Percentiles rank a stretch among this genome's conserved stretches.
Evolutionary conservation across 2,113 vertebrate species (phyloP).

Genomic region (Lycaon pictus): DNA sequence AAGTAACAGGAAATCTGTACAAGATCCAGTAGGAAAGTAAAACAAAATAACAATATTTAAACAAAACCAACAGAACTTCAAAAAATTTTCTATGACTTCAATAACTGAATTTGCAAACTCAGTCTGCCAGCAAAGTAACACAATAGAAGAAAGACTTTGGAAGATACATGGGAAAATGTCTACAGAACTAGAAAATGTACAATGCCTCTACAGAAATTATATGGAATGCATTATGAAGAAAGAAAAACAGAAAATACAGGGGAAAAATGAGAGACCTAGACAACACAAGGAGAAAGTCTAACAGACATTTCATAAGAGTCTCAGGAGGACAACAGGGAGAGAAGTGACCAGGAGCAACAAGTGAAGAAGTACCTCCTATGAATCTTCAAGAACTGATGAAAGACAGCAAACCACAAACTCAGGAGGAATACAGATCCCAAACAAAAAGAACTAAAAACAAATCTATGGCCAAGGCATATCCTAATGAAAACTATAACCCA

Average conservation of each 20-base stretch:
- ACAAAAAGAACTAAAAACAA: background rate
- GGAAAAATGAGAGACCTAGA: background rate
- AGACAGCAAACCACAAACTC: background rate
- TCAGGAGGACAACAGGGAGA: background rate
- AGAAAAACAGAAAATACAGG: background rate
- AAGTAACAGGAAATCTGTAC: background rate
- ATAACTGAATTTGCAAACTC: constrained; percentile 46
- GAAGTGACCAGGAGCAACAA: background rate
- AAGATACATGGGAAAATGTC: background rate
- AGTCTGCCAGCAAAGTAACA: constrained; percentile 10
- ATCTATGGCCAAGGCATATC: background rate
- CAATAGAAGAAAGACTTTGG: constrained; percentile 25
- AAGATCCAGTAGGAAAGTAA: background rate
- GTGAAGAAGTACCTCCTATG: background rate
- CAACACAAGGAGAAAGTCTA: background rate
- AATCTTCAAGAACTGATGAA: background rate
- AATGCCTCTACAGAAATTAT: background rate
- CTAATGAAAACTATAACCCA: constrained; percentile 34
- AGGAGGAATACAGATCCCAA: constrained; percentile 41
- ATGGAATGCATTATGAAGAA: background rate
- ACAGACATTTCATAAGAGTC: background rate
- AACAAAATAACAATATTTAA: constrained; percentile 32
- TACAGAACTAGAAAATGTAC: background rate
- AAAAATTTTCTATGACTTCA: background rate
- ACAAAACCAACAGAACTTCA: constrained; percentile 23